Percentiles rank a stretch among this genome's conserved stretches.
Evolutionary conservation across 2,113 vertebrate species (phyloP).

Genomic region (Anolis carolinensis): DNA sequence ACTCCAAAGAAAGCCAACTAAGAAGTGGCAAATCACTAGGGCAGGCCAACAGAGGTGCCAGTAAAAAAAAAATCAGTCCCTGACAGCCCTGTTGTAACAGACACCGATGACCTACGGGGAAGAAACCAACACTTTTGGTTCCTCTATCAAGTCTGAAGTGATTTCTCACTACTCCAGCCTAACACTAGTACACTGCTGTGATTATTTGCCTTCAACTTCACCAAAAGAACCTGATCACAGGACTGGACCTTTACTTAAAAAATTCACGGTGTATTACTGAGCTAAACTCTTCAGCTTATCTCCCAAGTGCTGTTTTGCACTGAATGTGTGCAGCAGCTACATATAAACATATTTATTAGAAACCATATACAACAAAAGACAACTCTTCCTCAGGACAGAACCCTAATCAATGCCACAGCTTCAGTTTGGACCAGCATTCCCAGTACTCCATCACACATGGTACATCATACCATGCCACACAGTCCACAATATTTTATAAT

Average conservation of each 20-base stretch:
- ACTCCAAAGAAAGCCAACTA: rapidly evolving
- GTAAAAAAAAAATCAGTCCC: not conserved
- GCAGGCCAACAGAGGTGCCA: too few relatives aligned
- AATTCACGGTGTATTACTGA: not conserved
- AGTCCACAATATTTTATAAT: not conserved
- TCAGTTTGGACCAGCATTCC: conserved; percentile 43
- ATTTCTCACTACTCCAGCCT: not conserved
- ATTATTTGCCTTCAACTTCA: not conserved
- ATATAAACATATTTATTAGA: conserved; percentile 53
- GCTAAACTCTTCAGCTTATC: not conserved
- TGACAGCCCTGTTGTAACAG: not conserved
- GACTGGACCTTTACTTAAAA: conserved; percentile 11
- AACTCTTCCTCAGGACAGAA: conserved; percentile 26
- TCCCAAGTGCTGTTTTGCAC: conserved; percentile 3
- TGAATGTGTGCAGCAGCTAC: conserved; percentile 14
- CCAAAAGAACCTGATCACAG: not conserved
- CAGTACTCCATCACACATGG: conserved; percentile 44
- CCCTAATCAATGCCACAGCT: conserved; percentile 47
- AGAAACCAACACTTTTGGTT: conserved; percentile 42
- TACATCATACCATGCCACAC: not conserved
- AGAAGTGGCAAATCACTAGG: not conserved
- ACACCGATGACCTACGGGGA: not conserved
- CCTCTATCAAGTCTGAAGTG: rapidly evolving
- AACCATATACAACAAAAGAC: conserved; percentile 37
- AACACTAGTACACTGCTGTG: rapidly evolving